These are phyloP conservation scores for Strix uralensis DNA, from an alignment of 2,113 vertebrate genomes.

Conservation along the genomic window DNA sequence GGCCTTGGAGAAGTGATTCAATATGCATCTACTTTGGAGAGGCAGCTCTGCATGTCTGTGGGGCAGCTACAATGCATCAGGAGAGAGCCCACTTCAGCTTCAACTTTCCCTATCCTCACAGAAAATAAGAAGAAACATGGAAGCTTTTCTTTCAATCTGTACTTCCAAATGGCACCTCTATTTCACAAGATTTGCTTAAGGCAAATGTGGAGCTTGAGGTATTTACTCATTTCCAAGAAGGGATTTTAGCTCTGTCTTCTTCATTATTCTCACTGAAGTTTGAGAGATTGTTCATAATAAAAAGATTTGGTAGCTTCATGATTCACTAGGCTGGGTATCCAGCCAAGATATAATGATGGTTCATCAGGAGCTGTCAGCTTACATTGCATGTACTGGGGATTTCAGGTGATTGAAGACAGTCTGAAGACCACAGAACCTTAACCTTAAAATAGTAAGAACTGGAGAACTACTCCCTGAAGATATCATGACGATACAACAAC, in stretches of 20 bases:
- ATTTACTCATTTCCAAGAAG: neutral
- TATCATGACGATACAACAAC: accelerated
- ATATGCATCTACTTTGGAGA: neutral
- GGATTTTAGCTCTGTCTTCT: slow-evolving; percentile 17
- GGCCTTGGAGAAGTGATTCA: neutral
- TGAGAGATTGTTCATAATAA: slow-evolving; percentile 27
- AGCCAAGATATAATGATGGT: slow-evolving; percentile 61
- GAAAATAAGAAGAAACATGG: neutral
- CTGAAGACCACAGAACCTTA: neutral
- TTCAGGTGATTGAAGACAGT: neutral
- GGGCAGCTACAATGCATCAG: neutral
- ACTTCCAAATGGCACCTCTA: neutral
- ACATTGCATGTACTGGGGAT: neutral
- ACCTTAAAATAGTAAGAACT: neutral
- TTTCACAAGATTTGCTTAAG: neutral
- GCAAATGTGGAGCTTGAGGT: neutral
- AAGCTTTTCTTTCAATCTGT: neutral
- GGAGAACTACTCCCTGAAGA: neutral
- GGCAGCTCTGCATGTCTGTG: neutral
- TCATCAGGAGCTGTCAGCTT: slow-evolving; percentile 49
- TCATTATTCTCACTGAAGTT: slow-evolving; percentile 16
- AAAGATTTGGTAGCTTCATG: slow-evolving; percentile 54
- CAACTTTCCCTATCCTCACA: neutral
- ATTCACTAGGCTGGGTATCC: slow-evolving; percentile 41
- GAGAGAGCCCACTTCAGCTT: neutral